phyloP scores from a whole-genome alignment of 2,888 invertebrate genomes.

The Fragum sueziense region DNA sequence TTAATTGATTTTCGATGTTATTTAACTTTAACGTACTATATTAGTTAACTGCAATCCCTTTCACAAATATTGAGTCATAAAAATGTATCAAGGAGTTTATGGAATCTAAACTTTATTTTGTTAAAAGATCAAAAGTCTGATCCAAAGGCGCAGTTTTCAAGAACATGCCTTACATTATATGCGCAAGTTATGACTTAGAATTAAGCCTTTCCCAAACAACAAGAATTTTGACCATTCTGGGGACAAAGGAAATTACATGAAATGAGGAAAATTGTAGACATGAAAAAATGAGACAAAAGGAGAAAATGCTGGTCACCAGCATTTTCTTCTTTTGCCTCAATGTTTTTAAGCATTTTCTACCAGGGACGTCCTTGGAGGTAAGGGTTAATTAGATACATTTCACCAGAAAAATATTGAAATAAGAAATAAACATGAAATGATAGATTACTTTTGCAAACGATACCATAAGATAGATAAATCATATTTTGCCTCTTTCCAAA shows the following conservation, averaged over 20 bases:
- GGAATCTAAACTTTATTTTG: too few relatives aligned
- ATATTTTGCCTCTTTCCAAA: too few relatives aligned
- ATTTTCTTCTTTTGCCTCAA: conserved; percentile 1
- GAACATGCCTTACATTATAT: too few relatives aligned
- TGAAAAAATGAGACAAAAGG: not conserved
- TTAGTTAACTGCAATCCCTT: too few relatives aligned
- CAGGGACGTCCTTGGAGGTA: not conserved
- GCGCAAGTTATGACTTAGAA: too few relatives aligned
- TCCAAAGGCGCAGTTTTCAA: too few relatives aligned
- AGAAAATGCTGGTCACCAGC: not conserved
- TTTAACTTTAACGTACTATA: too few relatives aligned
- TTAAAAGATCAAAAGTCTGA: too few relatives aligned
- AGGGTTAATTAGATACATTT: not conserved
- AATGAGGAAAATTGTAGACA: not conserved
- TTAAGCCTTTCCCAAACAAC: not conserved
- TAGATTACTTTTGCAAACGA: not conserved
- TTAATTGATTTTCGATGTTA: too few relatives aligned
- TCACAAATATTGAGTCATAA: too few relatives aligned
- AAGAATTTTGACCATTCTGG: too few relatives aligned
- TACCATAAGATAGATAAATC: not conserved
- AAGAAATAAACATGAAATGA: not conserved
- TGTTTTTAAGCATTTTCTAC: not conserved
- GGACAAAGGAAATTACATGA: not conserved
- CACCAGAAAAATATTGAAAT: not conserved
- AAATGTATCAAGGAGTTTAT: too few relatives aligned